Percentiles rank a stretch among this genome's conserved stretches.
These are phyloP conservation scores for Acholoe squamosa DNA, from an alignment of 2,888 invertebrate genomes.

Conservation along the genomic window DNA sequence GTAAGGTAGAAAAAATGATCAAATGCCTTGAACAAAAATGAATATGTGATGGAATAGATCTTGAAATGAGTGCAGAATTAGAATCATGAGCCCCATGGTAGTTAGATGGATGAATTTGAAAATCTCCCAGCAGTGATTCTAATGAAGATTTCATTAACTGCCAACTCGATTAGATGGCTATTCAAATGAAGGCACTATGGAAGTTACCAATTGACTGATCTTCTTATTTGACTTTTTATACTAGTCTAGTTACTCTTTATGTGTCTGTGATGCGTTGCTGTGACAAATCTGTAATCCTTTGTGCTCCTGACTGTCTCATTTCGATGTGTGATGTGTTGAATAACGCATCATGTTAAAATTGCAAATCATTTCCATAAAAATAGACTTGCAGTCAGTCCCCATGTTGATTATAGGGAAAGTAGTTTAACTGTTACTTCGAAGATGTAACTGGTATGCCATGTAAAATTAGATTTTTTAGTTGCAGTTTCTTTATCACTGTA, in stretches of 20 bases:
- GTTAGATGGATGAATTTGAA: neutral
- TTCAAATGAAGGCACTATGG: neutral
- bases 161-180: neutral
- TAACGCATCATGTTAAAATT: neutral
- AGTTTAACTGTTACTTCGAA: no score
- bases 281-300: neutral
- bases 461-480: neutral
- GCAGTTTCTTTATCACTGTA: neutral
- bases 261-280: conserved; percentile 10
- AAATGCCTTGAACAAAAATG: neutral
- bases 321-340: neutral
- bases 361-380: neutral
- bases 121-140: neutral
- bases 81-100: neutral
- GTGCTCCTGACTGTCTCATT: neutral
- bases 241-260: conserved; percentile 15
- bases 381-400: no score
- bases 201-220: neutral
- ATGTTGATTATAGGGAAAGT: neutral
- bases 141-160: neutral
- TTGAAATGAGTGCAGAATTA: neutral
- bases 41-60: conserved; percentile 22
- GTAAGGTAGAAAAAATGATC: neutral
- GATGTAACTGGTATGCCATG: neutral
- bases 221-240: neutral